Evolutionary conservation across 1,140 invertebrate species (phyloP).

Genomic region (Drosophila truncata): DNA sequence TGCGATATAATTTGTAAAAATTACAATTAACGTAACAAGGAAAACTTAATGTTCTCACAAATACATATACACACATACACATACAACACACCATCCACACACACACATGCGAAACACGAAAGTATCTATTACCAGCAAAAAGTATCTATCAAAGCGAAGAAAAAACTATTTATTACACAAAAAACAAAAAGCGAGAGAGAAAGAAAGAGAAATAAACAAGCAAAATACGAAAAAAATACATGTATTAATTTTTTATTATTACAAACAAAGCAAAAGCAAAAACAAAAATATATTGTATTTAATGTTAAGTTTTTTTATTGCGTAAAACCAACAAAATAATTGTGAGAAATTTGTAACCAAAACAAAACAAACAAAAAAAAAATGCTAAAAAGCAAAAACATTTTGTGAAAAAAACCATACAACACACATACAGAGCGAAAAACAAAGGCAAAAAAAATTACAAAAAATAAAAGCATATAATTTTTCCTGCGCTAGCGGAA

Average conservation of each 20-base stretch:
- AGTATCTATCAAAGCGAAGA: constrained; percentile 78
- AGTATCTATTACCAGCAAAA: constrained; percentile 67
- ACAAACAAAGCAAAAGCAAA: constrained; percentile 53
- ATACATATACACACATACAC: constrained; percentile 31
- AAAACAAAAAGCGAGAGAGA: constrained; percentile 34
- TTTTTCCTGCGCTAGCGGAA: constrained; percentile 82
- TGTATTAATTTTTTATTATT: constrained; percentile 83
- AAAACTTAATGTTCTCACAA: constrained; percentile 78
- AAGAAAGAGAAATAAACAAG: constrained; percentile 52
- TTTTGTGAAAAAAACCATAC: constrained; percentile 60
- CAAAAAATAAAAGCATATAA: constrained; percentile 80
- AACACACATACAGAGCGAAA: constrained; percentile 56
- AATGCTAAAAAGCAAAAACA: constrained; percentile 56
- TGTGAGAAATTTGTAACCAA: constrained; percentile 84
- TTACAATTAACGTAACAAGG: constrained; percentile 65
- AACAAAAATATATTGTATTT: constrained; percentile 80
- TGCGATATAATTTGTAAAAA: constrained; percentile 82
- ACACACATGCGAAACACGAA: constrained; percentile 55
- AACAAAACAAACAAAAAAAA: constrained; percentile 67
- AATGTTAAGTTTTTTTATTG: constrained; percentile 84
- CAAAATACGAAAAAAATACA: constrained; percentile 70
- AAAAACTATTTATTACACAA: constrained; percentile 74
- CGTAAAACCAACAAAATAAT: constrained; percentile 71
- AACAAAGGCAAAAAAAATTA: constrained; percentile 62
- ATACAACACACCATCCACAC: constrained; percentile 33